Base-by-base conservation (phyloP, 2,888 invertebrate species). In the Dicyrtoma fusca region DNA sequence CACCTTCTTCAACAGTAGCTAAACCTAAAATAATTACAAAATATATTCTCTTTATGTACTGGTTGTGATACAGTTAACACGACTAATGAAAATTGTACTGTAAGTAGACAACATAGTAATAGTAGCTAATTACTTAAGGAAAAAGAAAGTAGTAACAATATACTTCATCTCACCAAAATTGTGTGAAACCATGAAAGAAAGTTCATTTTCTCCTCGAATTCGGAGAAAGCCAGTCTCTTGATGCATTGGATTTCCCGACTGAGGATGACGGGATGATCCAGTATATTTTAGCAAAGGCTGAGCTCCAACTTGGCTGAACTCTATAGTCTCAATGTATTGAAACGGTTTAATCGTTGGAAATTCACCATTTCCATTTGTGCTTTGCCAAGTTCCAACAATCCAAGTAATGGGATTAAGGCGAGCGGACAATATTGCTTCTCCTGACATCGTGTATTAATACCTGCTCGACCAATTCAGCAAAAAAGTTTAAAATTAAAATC, bases 191-290 rank as follows among this genome's bases (percentile, higher is more conserved):
- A 88, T 81, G 14, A 89, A 85, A 0, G 87, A 85, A 0, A 89
- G 80, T 45, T 86, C 82, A 14, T 86, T 85, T 11, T 85, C 86
- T 0, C 88, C 87, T 55, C 87, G 86, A 59, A 88, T 85, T 64
- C 87, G 85, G 6, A 89, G 81, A 81, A 88, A 89, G 0, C 89
- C 90, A 49, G 86, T 82, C 81, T 89, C 89, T 66, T 87, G 84
- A 80, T 89, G 89, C 88, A 89, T 87, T 0, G 88, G 87, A 1
- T 82, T 85, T 34, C 85, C 84, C 44, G 84, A 86, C 34, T 85
- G 85, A 0, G 87, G 86, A 77, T 88, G 84, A 81, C 84, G 86
- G 0, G 88, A 87, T 70, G 82, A 83, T 0, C 88, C 87, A 1
- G 82, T 80, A 78, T 85, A 89, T 81, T 87, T 88, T 26, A 88